Percentiles rank a stretch among this genome's conserved stretches.
Evolutionary conservation across 2,888 invertebrate species (phyloP).

Genomic region (Caenorhabditis wallacei): DNA sequence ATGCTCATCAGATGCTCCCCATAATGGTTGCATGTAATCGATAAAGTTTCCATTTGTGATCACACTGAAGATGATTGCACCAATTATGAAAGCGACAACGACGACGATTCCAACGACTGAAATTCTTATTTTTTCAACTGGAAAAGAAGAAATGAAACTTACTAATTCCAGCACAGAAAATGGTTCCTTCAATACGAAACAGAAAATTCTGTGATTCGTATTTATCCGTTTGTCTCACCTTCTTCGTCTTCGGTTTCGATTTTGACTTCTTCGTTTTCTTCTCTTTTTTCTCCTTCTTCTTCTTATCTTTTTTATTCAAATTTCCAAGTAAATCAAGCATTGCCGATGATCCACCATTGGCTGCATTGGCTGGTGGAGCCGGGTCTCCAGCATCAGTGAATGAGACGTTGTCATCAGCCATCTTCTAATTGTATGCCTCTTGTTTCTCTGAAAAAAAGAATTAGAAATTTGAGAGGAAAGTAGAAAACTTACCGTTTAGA

Average conservation of each 20-base stretch:
- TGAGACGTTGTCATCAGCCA: slow-evolving; percentile 68
- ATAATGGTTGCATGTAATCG: slow-evolving; percentile 50
- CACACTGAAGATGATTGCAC: slow-evolving; percentile 33
- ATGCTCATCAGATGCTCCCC: slow-evolving; percentile 41
- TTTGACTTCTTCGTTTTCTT: slow-evolving; percentile 47
- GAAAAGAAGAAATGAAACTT: neutral
- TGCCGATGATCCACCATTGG: slow-evolving; percentile 58
- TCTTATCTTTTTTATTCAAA: slow-evolving; percentile 46
- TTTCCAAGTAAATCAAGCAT: slow-evolving; percentile 68
- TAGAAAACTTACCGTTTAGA: slow-evolving; percentile 35
- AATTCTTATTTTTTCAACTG: slow-evolving; percentile 3
- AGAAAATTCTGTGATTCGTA: slow-evolving; percentile 71
- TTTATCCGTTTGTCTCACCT: slow-evolving; percentile 60
- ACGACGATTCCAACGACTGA: slow-evolving; percentile 33
- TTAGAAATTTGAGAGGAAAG: no score
- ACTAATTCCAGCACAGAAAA: slow-evolving; percentile 66
- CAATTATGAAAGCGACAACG: slow-evolving; percentile 25
- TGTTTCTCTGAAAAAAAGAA: slow-evolving; percentile 27
- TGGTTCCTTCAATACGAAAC: slow-evolving; percentile 68
- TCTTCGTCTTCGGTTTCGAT: slow-evolving; percentile 63
- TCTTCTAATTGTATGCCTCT: slow-evolving; percentile 28
- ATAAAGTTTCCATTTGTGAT: slow-evolving; percentile 43
- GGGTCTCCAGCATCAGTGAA: slow-evolving; percentile 61
- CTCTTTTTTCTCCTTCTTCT: slow-evolving; percentile 38
- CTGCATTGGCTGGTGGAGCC: slow-evolving; percentile 22